Evolutionary conservation across 2,797 vertebrate genomes (phyloP).

Genomic region (Poeciliopsis paucimaculata): DNA sequence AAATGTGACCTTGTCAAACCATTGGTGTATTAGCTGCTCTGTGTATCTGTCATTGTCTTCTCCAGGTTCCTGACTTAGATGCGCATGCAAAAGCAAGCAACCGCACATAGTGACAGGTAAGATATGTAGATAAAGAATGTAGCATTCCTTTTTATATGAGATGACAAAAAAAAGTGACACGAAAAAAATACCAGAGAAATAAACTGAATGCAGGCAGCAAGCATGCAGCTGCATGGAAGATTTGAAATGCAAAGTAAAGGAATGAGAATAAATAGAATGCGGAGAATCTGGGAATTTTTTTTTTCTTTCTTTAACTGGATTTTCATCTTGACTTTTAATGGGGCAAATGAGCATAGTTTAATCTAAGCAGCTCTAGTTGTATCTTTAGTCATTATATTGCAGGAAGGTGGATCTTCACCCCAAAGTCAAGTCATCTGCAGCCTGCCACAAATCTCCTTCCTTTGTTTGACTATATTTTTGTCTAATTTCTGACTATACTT

Average conservation of each 20-base stretch:
- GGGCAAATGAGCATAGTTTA: background rate
- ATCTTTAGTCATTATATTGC: background rate
- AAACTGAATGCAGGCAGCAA: background rate
- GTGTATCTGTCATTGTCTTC: slow-evolving; percentile 47
- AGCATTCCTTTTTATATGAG: background rate
- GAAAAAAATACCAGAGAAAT: background rate
- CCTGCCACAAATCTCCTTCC: background rate
- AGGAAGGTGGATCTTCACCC: background rate
- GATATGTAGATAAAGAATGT: background rate
- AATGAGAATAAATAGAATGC: background rate
- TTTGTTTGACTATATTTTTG: background rate
- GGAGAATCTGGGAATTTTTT: background rate
- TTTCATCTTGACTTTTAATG: background rate
- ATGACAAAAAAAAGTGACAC: background rate
- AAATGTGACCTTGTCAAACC: slow-evolving; percentile 60
- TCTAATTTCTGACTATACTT: background rate
- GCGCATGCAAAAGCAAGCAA: slow-evolving; percentile 10
- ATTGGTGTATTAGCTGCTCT: slow-evolving; percentile 49
- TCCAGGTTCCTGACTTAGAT: slow-evolving; percentile 43
- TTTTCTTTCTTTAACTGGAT: background rate
- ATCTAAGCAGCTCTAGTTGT: background rate
- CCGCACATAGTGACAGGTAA: background rate
- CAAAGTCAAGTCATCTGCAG: background rate
- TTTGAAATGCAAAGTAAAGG: background rate
- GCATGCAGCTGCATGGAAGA: background rate